Conservation (phyloP, 2,888 invertebrate genomes). For the Tipula helvola region DNA sequence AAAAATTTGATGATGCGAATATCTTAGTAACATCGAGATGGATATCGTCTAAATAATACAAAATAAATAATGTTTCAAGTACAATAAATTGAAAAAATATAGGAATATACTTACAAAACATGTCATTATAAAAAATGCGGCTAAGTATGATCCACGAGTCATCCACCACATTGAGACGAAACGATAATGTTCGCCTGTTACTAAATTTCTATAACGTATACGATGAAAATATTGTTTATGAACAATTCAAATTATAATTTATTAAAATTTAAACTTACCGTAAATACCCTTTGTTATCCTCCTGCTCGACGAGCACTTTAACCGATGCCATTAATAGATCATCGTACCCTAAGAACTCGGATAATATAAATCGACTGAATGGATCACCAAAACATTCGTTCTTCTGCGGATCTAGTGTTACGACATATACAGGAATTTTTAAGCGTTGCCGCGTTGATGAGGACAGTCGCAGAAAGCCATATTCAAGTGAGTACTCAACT, state of each 20-base stretch:
- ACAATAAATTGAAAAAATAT: not conserved
- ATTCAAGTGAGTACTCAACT: conserved; percentile 94
- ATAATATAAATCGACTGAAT: conserved; percentile 78
- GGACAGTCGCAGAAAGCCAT: conserved; percentile 86
- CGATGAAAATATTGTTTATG: not conserved
- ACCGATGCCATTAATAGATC: conserved; percentile 95
- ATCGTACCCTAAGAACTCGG: conserved; percentile 92
- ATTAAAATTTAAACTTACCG: conserved; percentile 39
- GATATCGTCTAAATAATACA: conserved; percentile 73
- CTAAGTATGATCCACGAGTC: conserved; percentile 86
- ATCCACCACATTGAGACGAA: conserved; percentile 98
- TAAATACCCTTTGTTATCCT: conserved; percentile 90
- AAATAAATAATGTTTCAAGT: conserved; percentile 17
- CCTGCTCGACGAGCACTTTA: conserved; percentile 87
- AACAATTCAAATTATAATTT: not conserved
- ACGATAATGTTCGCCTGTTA: conserved; percentile 95
- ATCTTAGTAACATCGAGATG: conserved; percentile 92
- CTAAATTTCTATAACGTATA: conserved; percentile 63
- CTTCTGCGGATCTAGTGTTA: conserved; percentile 72
- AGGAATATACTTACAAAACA: conserved; percentile 77
- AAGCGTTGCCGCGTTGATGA: conserved; percentile 73
- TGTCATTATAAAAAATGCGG: conserved; percentile 95
- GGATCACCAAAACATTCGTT: conserved; percentile 91
- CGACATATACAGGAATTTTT: conserved; percentile 83
- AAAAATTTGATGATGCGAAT: conserved; percentile 99